Percentiles rank a stretch among this genome's conserved stretches.
These are phyloP conservation scores for Elaphurus davidianus DNA, from an alignment of 2,113 vertebrate species.

Conservation along the genomic window DNA sequence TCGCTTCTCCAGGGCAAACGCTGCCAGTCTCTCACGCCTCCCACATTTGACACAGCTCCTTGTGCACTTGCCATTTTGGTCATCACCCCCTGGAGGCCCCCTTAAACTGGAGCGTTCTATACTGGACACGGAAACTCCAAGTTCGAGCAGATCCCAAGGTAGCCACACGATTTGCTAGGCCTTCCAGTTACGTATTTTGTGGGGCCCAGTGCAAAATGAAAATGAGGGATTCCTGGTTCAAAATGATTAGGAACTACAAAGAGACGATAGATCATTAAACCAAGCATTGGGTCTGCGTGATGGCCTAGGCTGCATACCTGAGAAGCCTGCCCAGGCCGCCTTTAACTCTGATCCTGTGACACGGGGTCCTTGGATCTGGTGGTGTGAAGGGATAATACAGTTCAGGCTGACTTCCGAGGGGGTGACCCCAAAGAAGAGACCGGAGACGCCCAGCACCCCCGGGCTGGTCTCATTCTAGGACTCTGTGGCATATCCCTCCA, in stretches of 20 bases:
- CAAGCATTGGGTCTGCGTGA: background rate
- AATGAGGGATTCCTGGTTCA: background rate
- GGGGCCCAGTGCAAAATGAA: background rate
- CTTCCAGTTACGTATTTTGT: background rate
- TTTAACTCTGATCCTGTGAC: background rate
- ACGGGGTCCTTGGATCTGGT: background rate
- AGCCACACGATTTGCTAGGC: background rate
- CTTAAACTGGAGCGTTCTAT: background rate
- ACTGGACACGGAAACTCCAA: background rate
- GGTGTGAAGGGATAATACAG: background rate
- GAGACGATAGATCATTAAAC: background rate
- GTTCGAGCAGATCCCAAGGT: background rate
- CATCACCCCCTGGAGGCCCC: background rate
- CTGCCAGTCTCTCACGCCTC: background rate
- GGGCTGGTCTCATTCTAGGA: background rate
- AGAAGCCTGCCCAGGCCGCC: background rate
- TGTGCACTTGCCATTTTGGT: background rate
- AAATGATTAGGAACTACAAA: background rate
- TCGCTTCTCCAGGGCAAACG: background rate
- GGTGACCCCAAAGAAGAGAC: background rate
- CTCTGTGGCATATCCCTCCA: background rate
- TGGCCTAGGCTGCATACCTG: fast-evolving
- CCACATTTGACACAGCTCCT: background rate
- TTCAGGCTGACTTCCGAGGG: background rate
- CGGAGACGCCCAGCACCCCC: background rate